Evolutionary conservation across 2,888 invertebrate species (phyloP), one percentile per base, ranked within the genome.

Genomic region (Cephalotes varians): DNA sequence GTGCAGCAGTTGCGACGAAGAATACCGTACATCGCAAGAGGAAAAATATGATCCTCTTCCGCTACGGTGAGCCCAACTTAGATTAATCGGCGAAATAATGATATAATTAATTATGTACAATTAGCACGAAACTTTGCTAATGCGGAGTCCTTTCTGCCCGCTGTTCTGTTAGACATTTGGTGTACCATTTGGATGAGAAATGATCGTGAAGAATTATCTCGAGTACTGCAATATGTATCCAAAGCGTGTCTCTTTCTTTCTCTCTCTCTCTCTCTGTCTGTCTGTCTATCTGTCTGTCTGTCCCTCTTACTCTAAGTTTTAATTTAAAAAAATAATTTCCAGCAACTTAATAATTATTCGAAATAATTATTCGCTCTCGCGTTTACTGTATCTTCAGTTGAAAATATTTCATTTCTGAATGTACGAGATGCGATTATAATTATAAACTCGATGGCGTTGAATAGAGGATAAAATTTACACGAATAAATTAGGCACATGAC

Each of bases 1-100:
- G 77, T 71, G 65, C 79, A 71, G 81, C 76, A 58, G n/a, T 74
- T 65, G 31, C 54, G 47, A 60, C 54, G 21, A 47, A 51, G 67
- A 71, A 79, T 62, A 25, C 49, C 40, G 71, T 72, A 76, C 47
- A 60, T 82, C 77, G 72, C 12, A 25, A 18, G 44, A 18, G 44
- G 65, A 73, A 82, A 83, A 87, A 69, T 83, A 85, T 80, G 73
- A 82, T 51, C 9, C 37, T 15, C 31, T 31, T 34, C 31, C 44
- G 51, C 21, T 31, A 25, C n/a, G 44, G 51, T 51, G 56, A 60
- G 56, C 31, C 12, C n/a, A 86, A 85, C 90, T 87, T 81, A 85
- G 88, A 92, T 91, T 89, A 91, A 92, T 91, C 82, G 84, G 28
- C 60, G 79, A 88, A 89, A 91, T 90, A 90, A 91, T 90, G 86